These are phyloP conservation scores for Astropecten irregularis DNA, from an alignment of 53 echinoderm and acorn worm species.

Conservation along the genomic window DNA sequence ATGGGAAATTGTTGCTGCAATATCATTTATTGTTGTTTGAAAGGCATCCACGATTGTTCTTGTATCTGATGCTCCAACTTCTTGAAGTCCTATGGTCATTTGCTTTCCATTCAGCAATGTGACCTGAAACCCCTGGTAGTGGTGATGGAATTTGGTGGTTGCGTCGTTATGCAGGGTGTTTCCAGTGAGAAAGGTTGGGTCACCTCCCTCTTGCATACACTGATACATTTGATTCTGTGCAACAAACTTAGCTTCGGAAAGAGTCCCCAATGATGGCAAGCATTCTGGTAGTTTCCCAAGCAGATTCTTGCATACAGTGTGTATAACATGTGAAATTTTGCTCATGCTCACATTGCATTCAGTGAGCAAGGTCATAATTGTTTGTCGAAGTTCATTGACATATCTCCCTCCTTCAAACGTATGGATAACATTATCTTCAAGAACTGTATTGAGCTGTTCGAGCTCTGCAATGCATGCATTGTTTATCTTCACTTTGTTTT, in stretches of 20 bases:
- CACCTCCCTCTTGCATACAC: constrained; percentile 40
- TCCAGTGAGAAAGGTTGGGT: constrained; percentile 15
- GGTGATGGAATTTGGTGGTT: constrained; percentile 62
- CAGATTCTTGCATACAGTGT: constrained; percentile 57
- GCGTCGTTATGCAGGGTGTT: constrained; percentile 55
- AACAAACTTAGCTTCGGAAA: constrained; percentile 51
- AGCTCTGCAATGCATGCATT: not conserved
- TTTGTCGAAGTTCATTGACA: constrained; percentile 54
- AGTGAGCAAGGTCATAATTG: constrained; percentile 53
- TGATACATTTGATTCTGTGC: constrained; percentile 50
- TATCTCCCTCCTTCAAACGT: constrained; percentile 57
- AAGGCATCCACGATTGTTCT: constrained; percentile 25
- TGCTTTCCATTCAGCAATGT: constrained; percentile 46
- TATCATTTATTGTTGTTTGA: constrained; percentile 8
- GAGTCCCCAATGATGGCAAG: constrained; percentile 32
- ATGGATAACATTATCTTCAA: constrained; percentile 42
- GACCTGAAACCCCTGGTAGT: constrained; percentile 66
- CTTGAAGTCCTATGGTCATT: constrained; percentile 51
- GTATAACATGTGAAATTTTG: constrained; percentile 40
- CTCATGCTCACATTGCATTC: constrained; percentile 57
- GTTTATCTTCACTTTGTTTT: not conserved
- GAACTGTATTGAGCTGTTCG: constrained; percentile 1
- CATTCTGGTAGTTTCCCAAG: constrained; percentile 32
- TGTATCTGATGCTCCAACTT: constrained; percentile 19
- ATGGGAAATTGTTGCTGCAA: constrained; percentile 34